These are phyloP conservation scores for Ptilonorhynchus violaceus DNA, from an alignment of 2,113 vertebrate genomes.

Conservation along the genomic window DNA sequence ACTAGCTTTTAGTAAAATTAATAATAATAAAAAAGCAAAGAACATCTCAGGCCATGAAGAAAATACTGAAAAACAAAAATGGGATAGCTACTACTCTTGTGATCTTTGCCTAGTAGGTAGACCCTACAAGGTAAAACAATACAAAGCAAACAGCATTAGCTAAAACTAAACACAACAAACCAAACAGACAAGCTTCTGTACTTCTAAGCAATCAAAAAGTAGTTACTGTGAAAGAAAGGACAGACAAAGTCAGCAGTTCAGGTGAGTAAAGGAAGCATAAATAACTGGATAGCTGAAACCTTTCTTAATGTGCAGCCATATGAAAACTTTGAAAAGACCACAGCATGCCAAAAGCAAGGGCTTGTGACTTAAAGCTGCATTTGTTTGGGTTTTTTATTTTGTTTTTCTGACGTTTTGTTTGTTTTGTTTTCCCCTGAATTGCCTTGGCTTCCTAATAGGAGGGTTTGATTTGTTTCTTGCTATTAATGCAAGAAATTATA, in stretches of 20 bases:
- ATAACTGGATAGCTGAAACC: conserved; percentile 63
- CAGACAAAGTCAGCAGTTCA: conserved; percentile 73
- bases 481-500: conserved; percentile 27
- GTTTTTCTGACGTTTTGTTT: background rate
- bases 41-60: conserved; percentile 76
- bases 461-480: background rate
- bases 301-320: conserved; percentile 59
- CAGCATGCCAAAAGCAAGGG: conserved; percentile 48
- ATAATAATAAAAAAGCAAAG: background rate
- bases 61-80: conserved; percentile 80
- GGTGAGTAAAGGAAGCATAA: conserved; percentile 53
- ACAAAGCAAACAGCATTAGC: conserved; percentile 93
- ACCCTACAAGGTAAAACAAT: conserved; percentile 93
- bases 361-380: conserved; percentile 36
- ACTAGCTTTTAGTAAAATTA: conserved; percentile 56
- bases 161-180: conserved; percentile 75
- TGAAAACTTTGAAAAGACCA: conserved; percentile 39
- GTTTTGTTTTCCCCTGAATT: background rate
- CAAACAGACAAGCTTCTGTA: conserved; percentile 79
- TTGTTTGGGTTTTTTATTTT: background rate
- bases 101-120: conserved; percentile 96
- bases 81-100: conserved; percentile 95
- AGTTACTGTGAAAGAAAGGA: conserved; percentile 71
- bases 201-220: conserved; percentile 81
- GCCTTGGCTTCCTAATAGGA: conserved; percentile 2